Evolutionary conservation across 2,797 vertebrate species (phyloP).

Genomic region (Lycodopsis pacificus): DNA sequence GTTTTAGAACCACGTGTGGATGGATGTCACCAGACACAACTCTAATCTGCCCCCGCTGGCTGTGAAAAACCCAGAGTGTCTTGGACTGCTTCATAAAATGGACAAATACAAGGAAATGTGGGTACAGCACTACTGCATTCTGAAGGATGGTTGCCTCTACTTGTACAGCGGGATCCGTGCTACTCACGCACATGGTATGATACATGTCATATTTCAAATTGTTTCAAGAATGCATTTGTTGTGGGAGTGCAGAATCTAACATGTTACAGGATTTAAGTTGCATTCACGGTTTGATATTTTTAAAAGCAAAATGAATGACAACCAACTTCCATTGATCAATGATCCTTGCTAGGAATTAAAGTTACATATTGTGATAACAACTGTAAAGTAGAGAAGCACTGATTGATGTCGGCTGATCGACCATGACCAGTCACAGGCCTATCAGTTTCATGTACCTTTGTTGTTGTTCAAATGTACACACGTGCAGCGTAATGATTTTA

Average conservation of each 20-base stretch:
- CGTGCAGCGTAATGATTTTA: too few species aligned
- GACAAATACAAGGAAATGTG: slow-evolving; percentile 86
- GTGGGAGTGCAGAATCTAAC: neutral
- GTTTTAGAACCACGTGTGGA: slow-evolving; percentile 92
- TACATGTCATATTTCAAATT: neutral
- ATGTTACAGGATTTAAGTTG: neutral
- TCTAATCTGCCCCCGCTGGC: slow-evolving; percentile 91
- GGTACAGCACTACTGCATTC: slow-evolving; percentile 90
- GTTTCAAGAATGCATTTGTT: neutral
- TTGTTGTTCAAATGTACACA: too few species aligned
- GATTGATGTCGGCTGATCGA: too few species aligned
- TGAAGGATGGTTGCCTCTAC: slow-evolving; percentile 93
- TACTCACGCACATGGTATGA: slow-evolving; percentile 88
- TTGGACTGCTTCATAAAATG: slow-evolving; percentile 91
- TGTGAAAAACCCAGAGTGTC: slow-evolving; percentile 91
- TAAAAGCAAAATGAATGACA: neutral
- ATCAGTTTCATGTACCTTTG: too few species aligned
- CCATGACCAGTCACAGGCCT: too few species aligned
- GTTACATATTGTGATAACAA: too few species aligned
- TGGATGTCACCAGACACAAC: slow-evolving; percentile 92
- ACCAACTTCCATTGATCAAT: too few species aligned
- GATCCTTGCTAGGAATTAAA: neutral
- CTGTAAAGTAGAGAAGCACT: too few species aligned
- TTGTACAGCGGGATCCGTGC: slow-evolving; percentile 90
- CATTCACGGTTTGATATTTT: neutral